Conservation (phyloP, 2,888 invertebrate genomes). For the Monochamus alternatus region DNA sequence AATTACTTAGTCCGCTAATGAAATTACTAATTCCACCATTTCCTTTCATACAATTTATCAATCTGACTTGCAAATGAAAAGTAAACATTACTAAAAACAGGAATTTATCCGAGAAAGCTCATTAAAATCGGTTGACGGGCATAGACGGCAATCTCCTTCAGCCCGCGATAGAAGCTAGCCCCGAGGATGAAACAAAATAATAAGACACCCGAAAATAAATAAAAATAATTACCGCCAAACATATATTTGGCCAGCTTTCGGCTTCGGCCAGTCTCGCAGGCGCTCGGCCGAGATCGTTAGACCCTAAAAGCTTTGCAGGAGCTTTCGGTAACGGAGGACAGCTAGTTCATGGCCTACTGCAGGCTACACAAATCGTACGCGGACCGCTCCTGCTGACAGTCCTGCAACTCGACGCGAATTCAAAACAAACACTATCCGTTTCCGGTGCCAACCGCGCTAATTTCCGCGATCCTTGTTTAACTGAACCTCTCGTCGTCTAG, state of each 20-base stretch:
- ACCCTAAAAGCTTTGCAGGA: slow-evolving; percentile 47
- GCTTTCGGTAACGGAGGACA: slow-evolving; percentile 41
- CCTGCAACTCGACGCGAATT: slow-evolving; percentile 34
- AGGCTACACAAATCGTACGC: slow-evolving; percentile 37
- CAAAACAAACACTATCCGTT: slow-evolving; percentile 25
- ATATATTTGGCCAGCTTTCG: slow-evolving; percentile 39
- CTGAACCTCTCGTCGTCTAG: no score
- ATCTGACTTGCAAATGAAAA: slow-evolving; percentile 32
- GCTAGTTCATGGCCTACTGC: slow-evolving; percentile 48
- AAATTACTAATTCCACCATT: slow-evolving; percentile 26
- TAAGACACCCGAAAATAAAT: slow-evolving; percentile 45
- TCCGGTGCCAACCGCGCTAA: slow-evolving; percentile 1
- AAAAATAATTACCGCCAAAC: slow-evolving; percentile 49
- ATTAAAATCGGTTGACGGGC: neutral
- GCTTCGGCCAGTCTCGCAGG: slow-evolving; percentile 31
- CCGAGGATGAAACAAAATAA: slow-evolving; percentile 40
- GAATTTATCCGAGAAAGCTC: slow-evolving; percentile 15
- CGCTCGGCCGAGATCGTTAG: slow-evolving; percentile 35
- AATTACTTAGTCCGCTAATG: slow-evolving; percentile 27
- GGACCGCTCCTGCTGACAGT: slow-evolving; percentile 21
- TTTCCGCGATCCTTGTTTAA: neutral
- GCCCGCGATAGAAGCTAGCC: neutral
- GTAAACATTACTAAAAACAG: slow-evolving; percentile 20
- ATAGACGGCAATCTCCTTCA: slow-evolving; percentile 9
- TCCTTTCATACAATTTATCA: slow-evolving; percentile 23